Base-by-base conservation (phyloP, 2,797 vertebrate genomes). In the Odontamblyopus rebecca region DNA sequence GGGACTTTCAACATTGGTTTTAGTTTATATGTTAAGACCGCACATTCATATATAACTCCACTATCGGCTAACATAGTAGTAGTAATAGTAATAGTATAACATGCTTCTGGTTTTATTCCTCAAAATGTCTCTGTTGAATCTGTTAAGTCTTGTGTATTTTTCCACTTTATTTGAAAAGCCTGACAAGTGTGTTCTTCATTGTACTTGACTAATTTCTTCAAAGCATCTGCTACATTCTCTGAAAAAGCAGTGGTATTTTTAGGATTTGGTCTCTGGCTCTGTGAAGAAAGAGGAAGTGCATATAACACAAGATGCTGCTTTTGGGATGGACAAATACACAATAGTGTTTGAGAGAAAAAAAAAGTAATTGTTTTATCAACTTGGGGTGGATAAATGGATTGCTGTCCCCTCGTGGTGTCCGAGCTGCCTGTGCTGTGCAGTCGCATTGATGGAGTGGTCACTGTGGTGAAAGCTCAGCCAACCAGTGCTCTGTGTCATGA, bases 191-290 rank as follows among this genome's bases (percentile, higher is more conserved):
- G 71, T 75, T 53, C 81, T 74, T 84, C 78, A 84, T 78, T 85
- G 73, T 70, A 83, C 87, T 73, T 81, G 71, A 85, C 61, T 88
- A 70, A 93, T 89, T 88, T 86, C 89, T 90, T 89, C 80, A 89
- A 91, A 79, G 80, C 68, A 81, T 68, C 62, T 64, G 79, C 75
- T 72, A 82, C 77, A 83, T 83, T 79, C 76, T 85, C 82, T 79
- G 82, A 86, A 78, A 83, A 76, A 85, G 77, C 61, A 3, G 84
- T 83, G 76, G 82, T 93, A 91, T 93, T 92, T 89, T 87, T 89
- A 89, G 89, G 71, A 41, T n/a, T 76, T 79, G 83, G 81, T 86
- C 79, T 85, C 79, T 79, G 29, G 76, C 79, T 71, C 81, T 84
- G 76, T 74, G 70, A 89, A 86, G 73, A 76, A 74, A 74, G 74